Base-by-base conservation (phyloP, 2,797 vertebrate genomes). In the Falco concolor region DNA sequence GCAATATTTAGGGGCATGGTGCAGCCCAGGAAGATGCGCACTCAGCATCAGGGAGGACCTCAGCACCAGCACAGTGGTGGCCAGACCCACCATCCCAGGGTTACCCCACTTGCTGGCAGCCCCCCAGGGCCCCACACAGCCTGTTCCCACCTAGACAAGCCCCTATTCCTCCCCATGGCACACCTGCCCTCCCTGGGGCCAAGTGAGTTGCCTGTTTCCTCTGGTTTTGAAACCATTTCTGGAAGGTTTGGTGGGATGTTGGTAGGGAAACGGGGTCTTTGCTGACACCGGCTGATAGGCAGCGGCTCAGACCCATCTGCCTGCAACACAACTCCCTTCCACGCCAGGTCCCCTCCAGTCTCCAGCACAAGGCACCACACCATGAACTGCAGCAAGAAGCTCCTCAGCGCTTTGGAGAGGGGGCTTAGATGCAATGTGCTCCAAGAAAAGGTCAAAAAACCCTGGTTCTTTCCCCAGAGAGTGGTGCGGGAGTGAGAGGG, bases 41-140 rank as follows among this genome's bases (percentile, higher is more conserved):
- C 24, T 19, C 36, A 12, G 9, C 10, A 16, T 14, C 27, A 25
- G n/a, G 16, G 16, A 9, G 17, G n/a, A n/a, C 0, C 24, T 50
- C 34, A 40, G 72, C 57, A 36, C 8, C 56, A 24, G 44, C 13
- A 28, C 0, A 0, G 5, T 0, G 0, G 32, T 24, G 21, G 53
- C 72, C 44, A n/a, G 22, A 5, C 2, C 19, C 7, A 19, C 30
- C 5, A 0, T 5, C 6, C 40, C 0, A 1, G 9, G 59, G 27
- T 53, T 68, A 22, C 22, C 30, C 65, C 63, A 5, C 30, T 4
- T 1, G 1, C 34, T 2, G 1, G 15, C 64, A 76, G 5, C 36
- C 30, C 61, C 16, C 42, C 9, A 0, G 7, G 7, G 24, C 13
- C 40, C 24, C 1, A 0, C 14, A 12, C 2, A 1, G 25, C 14